phyloP scores from a whole-genome alignment of 2,888 invertebrate species.

The Julus scandinavius region DNA sequence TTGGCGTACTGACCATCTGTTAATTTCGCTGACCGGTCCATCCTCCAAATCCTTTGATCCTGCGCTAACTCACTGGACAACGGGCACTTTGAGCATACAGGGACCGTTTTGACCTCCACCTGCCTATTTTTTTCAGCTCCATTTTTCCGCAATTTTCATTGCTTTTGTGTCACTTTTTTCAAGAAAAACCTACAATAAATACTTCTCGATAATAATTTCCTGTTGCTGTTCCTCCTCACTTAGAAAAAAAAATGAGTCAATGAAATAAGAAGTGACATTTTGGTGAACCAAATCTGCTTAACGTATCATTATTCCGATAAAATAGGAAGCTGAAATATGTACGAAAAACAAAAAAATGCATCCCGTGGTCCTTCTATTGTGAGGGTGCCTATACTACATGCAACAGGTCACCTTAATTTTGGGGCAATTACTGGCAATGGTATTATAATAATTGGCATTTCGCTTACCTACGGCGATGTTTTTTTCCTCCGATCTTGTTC shows the following conservation, averaged over 20 bases:
- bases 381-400: neutral
- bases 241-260: neutral
- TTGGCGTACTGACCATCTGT: slow-evolving; percentile 37
- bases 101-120: slow-evolving; percentile 47
- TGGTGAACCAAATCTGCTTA: neutral
- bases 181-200: slow-evolving; percentile 51
- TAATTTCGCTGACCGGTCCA: slow-evolving; percentile 38
- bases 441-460: slow-evolving; percentile 39
- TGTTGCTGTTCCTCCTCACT: slow-evolving; percentile 22
- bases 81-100: neutral
- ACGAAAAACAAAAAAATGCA: neutral
- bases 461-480: neutral
- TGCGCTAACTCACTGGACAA: neutral
- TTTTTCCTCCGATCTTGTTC: neutral
- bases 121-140: slow-evolving; percentile 41
- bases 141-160: slow-evolving; percentile 39
- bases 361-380: neutral
- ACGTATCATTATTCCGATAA: neutral
- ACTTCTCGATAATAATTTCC: slow-evolving; percentile 48
- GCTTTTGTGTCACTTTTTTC: slow-evolving; percentile 29
- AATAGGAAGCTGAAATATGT: neutral
- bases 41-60: slow-evolving; percentile 49
- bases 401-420: slow-evolving; percentile 17
- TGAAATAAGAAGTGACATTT: slow-evolving; percentile 27
- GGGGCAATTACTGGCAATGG: slow-evolving; percentile 13